phyloP scores from a whole-genome alignment of 37 sponge, comb jelly and placozoan genomes.

The Haliclona indistincta region DNA sequence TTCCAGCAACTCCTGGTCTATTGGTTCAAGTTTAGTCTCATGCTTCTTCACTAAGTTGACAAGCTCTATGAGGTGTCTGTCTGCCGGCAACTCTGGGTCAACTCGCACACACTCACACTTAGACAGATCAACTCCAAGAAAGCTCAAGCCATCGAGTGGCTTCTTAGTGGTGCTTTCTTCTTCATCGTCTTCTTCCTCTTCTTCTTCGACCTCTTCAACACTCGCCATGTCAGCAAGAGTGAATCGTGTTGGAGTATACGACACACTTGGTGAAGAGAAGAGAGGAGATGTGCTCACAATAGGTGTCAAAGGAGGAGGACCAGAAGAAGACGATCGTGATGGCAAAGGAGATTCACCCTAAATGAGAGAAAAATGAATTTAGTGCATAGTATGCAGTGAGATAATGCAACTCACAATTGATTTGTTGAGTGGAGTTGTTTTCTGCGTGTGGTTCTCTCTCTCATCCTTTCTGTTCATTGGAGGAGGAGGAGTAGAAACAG shows the following conservation, averaged over 20 bases:
- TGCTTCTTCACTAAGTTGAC: constrained; percentile 8
- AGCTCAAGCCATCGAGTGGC: background rate
- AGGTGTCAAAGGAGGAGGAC: background rate
- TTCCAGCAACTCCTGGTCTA: constrained; percentile 53
- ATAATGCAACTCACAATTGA: too few species aligned
- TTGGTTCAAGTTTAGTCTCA: constrained; percentile 33
- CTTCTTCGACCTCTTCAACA: background rate
- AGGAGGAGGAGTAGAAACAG: background rate
- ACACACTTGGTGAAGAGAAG: background rate
- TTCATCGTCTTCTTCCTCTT: background rate
- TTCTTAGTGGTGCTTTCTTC: background rate
- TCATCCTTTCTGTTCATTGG: background rate
- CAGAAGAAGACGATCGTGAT: background rate
- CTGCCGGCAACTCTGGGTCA: background rate
- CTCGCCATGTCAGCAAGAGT: background rate
- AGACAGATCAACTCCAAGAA: background rate
- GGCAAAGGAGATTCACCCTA: background rate
- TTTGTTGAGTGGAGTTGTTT: too few species aligned
- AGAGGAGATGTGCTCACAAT: background rate
- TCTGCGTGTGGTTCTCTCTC: too few species aligned
- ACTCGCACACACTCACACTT: background rate
- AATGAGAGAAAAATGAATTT: too few species aligned
- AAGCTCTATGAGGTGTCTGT: background rate
- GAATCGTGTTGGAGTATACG: background rate
- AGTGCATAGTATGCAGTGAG: too few species aligned